Percentiles rank a stretch among this genome's conserved stretches.
These are phyloP conservation scores for Drosophila percnosoma DNA, from an alignment of 2,888 invertebrate genomes.

Conservation along the genomic window DNA sequence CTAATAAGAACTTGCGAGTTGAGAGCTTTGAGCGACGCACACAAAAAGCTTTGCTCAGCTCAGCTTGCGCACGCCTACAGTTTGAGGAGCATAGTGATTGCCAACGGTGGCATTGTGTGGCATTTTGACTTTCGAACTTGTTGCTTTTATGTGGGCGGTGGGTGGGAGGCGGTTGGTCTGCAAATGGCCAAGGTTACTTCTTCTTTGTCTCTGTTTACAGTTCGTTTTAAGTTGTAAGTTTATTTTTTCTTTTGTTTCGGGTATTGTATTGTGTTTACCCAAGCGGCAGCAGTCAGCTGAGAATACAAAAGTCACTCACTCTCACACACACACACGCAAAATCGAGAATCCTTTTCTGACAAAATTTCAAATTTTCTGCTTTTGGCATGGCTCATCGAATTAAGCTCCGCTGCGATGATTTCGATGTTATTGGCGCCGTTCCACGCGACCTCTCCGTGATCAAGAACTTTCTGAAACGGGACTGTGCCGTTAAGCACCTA, in stretches of 20 bases:
- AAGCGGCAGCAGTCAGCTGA: constrained; percentile 31
- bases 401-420: constrained; percentile 62
- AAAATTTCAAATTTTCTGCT: constrained; percentile 47
- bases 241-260: neutral
- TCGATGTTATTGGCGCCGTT: constrained; percentile 69
- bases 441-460: constrained; percentile 70
- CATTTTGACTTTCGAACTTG: constrained; percentile 55
- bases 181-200: constrained; percentile 49
- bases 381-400: constrained; percentile 62
- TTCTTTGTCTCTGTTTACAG: constrained; percentile 23
- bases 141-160: constrained; percentile 44
- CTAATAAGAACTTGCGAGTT: constrained; percentile 66
- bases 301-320: constrained; percentile 6
- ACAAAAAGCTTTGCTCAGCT: constrained; percentile 32
- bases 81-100: constrained; percentile 31
- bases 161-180: constrained; percentile 7
- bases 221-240: constrained; percentile 1
- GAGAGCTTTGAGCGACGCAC: constrained; percentile 61
- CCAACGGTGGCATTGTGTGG: constrained; percentile 32
- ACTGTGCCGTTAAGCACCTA: constrained; percentile 65
- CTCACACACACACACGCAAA: constrained; percentile 3
- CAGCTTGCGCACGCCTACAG: constrained; percentile 49
- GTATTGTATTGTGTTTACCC: constrained; percentile 23
- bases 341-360: constrained; percentile 11
- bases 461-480: constrained; percentile 66